Evolutionary conservation across 1,140 invertebrate species (phyloP), one percentile per base, ranked within the genome.

Genomic region (Andrena cerasifolii): DNA sequence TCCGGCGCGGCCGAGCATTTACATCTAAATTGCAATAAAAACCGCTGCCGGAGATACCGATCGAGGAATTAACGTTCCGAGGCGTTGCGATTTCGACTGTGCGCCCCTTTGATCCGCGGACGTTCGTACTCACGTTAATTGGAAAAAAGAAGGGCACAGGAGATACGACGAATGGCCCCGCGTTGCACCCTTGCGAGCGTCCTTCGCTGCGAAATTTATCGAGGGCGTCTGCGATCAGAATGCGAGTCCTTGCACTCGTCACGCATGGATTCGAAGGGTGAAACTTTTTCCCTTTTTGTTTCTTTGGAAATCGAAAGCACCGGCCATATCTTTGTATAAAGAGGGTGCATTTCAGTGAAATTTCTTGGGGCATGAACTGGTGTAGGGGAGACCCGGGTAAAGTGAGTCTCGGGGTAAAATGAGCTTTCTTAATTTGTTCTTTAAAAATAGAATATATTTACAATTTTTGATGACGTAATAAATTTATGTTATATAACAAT

Each of bases 121-220:
- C 28, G 26, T 59, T 40, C 18, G 28, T 24, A 61, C 16, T 53
- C 45, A 40, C 51, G n/a, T 36, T 74, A 74, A 74, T 73, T 53
- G 28, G n/a, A 49, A 56, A 28, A 26, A 26, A 59, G 1, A 10
- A 16, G 33, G 36, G 66, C 33, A 74, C 66, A 47, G 33, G 36
- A 74, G 49, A 74, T 74, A 47, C 72, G 33, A 53, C 33, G 61
- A 43, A 2, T 43, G 33, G 40, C 53, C 53, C 53, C 14, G 56
- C 47, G 33, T n/a, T 31, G 33, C 43, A 24, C 51, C 16, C 31
- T 53, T 40, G 53, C 33, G 5, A 36, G 16, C 28, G n/a, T n/a
- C 18, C 18, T 21, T 26, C 28, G n/a, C 16, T n/a, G 31, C 14
- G 26, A n/a, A 28, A 40, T 63, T 63, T 40, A 51, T 2, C 24